A percentile compares a stretch with the other conserved stretches of the same genome.
Evolutionary conservation across 2,888 invertebrate genomes (phyloP).

Genomic region (Melikaiella ostensackeni): DNA sequence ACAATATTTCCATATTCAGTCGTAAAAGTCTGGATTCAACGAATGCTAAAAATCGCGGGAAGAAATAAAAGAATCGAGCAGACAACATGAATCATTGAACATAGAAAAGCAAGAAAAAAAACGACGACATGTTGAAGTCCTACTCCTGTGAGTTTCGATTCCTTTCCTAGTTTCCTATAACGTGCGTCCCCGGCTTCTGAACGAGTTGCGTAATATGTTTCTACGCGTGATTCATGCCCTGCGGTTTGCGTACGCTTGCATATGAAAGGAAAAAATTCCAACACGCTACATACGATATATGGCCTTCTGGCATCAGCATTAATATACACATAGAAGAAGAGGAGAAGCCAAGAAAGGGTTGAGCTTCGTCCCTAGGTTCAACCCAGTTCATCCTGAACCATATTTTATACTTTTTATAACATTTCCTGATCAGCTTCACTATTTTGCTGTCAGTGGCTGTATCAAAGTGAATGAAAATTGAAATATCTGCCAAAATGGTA

Average conservation of each 20-base stretch:
- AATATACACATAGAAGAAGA: neutral
- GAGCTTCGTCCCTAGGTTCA: conserved; percentile 10
- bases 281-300: conserved; percentile 19
- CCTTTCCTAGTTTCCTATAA: conserved; percentile 33
- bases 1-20: conserved; percentile 22
- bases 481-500: neutral
- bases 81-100: conserved; percentile 34
- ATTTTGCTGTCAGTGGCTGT: neutral
- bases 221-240: conserved; percentile 33
- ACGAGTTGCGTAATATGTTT: conserved; percentile 35
- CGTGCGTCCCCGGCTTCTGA: conserved; percentile 19
- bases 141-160: conserved; percentile 25
- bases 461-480: neutral
- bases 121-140: neutral
- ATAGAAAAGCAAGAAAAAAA: neutral
- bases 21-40: conserved; percentile 6
- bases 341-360: conserved; percentile 29
- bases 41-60: neutral
- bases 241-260: conserved; percentile 39
- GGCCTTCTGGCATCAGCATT: conserved; percentile 29
- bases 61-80: conserved; percentile 28
- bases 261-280: conserved; percentile 38
- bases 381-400: conserved; percentile 6
- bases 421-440: neutral
- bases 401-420: conserved; percentile 10